Conservation (phyloP, 1,140 invertebrate genomes). For the Sycobia sp. region DNA sequence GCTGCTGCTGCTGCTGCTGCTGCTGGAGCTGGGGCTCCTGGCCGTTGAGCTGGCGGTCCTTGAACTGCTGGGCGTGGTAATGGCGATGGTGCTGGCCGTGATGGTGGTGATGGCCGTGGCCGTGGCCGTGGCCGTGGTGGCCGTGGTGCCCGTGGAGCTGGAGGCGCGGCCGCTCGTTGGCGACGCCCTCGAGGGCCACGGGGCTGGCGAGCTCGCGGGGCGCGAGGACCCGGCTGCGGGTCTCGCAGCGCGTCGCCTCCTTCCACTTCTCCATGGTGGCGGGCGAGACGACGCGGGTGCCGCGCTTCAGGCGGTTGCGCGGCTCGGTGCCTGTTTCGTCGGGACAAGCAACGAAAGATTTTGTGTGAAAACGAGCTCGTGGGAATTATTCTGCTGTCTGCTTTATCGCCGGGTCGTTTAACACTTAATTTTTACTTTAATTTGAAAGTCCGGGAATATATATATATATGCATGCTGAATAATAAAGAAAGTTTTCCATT, state of each 20-base stretch:
- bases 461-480: no score
- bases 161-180: constrained; percentile 24
- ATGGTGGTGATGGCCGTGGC: neutral
- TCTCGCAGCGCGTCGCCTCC: constrained; percentile 42
- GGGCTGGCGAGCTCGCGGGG: constrained; percentile 44
- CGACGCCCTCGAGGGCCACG: constrained; percentile 41
- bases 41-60: constrained; percentile 16
- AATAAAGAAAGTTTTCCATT: no score
- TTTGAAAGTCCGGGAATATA: no score
- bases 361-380: no score
- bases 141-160: neutral
- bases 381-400: no score
- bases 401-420: no score
- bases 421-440: no score
- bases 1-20: neutral
- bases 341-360: no score
- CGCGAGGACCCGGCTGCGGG: constrained; percentile 41
- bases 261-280: constrained; percentile 49
- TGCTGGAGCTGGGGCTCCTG: constrained; percentile 2
- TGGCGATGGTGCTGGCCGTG: neutral
- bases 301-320: constrained; percentile 24
- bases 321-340: constrained; percentile 11
- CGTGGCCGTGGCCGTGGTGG: neutral
- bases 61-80: neutral
- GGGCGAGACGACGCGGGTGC: constrained; percentile 44